A percentile compares a stretch with the other conserved stretches of the same genome.
Conservation (phyloP, 2,797 vertebrate species). For the Spheniscus humboldti region DNA sequence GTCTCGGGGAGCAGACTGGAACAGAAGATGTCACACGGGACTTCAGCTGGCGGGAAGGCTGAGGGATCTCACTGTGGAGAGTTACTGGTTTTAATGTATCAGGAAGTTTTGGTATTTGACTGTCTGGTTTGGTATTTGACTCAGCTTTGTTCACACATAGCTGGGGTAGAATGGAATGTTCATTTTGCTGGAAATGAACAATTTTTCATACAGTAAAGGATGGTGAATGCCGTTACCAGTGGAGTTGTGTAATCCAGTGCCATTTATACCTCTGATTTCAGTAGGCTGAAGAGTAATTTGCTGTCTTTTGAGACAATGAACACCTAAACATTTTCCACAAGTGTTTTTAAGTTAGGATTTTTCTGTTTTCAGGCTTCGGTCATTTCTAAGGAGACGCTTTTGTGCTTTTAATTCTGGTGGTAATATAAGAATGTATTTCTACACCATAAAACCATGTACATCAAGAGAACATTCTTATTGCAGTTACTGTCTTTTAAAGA, state of each 20-base stretch:
- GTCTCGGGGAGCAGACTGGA: not conserved
- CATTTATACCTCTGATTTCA: not conserved
- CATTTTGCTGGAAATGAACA: not conserved
- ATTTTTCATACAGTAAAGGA: not conserved
- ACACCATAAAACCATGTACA: not conserved
- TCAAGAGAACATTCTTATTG: not conserved
- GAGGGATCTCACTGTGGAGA: not conserved
- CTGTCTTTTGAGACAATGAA: not conserved
- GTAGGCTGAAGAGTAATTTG: not conserved
- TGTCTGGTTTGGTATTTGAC: not conserved
- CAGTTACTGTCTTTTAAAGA: not conserved
- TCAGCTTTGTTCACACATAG: not conserved
- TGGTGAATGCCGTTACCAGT: not conserved
- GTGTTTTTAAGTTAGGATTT: not conserved
- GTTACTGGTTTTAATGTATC: not conserved
- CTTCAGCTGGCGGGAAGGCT: not conserved
- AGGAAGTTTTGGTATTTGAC: not conserved
- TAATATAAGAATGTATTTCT: not conserved
- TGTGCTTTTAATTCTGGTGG: not conserved
- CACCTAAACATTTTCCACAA: not conserved
- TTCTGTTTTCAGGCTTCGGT: not conserved
- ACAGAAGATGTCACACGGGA: rapidly evolving
- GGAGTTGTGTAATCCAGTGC: not conserved
- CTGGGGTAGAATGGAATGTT: not conserved
- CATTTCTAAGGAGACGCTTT: not conserved